Evolutionary conservation across 2,113 vertebrate species (phyloP).

Genomic region (Menura novaehollandiae): DNA sequence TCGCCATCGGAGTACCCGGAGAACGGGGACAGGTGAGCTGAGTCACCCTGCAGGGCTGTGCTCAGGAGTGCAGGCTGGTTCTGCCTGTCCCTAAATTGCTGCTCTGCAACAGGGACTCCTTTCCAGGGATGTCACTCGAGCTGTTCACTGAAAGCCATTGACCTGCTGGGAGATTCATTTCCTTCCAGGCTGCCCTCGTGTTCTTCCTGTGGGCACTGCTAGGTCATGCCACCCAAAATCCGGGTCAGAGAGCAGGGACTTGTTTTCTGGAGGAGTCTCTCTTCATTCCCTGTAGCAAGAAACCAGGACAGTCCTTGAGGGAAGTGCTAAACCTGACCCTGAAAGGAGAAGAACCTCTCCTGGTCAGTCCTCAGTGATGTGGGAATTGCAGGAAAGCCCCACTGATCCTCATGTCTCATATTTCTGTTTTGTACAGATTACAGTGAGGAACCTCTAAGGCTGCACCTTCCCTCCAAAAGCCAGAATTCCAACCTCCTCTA

Average conservation of each 20-base stretch:
- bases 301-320: neutral
- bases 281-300: neutral
- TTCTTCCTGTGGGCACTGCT: neutral
- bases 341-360: neutral
- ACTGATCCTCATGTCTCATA: too few relatives aligned
- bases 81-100: neutral
- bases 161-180: neutral
- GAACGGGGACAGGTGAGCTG: slow-evolving; percentile 83
- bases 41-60: neutral
- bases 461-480: accelerated
- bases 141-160: accelerated
- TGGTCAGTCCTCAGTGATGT: neutral
- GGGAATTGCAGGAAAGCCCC: neutral
- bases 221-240: neutral
- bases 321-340: neutral
- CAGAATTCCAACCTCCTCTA: neutral
- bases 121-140: neutral
- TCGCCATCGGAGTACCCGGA: slow-evolving; percentile 86
- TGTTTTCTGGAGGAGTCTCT: neutral
- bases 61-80: neutral
- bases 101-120: accelerated
- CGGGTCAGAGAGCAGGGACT: neutral
- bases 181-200: accelerated
- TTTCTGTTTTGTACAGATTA: neutral
- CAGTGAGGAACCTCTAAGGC: neutral